A percentile compares a stretch with the other conserved stretches of the same genome.
Evolutionary conservation across 2,888 invertebrate species (phyloP).

Genomic region (Lasioglossum oenotherae): DNA sequence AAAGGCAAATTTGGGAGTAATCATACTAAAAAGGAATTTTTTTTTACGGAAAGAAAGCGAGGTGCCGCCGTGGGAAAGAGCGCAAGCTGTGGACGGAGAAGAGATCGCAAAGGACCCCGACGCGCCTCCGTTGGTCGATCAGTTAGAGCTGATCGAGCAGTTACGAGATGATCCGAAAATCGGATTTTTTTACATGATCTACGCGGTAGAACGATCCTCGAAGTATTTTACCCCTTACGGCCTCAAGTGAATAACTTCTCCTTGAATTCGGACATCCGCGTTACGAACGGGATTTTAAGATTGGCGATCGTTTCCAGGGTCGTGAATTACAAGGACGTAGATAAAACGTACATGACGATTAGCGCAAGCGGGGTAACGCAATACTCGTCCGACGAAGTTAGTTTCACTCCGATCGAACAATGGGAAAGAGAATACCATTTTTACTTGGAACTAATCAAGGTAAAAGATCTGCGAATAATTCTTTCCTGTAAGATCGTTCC

Average conservation of each 20-base stretch:
- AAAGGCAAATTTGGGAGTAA: neutral
- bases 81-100: neutral
- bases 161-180: conserved; percentile 86
- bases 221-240: conserved; percentile 91
- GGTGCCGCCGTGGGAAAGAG: neutral
- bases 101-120: conserved; percentile 15
- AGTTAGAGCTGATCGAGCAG: conserved; percentile 84
- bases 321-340: conserved; percentile 89
- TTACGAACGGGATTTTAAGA: neutral
- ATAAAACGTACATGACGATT: conserved; percentile 91
- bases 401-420: conserved; percentile 90
- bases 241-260: conserved; percentile 86
- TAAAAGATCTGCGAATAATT: conserved; percentile 77
- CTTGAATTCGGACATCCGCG: neutral
- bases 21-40: neutral
- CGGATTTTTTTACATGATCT: conserved; percentile 91
- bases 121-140: conserved; percentile 82
- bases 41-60: neutral
- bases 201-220: conserved; percentile 90
- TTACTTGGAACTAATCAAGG: conserved; percentile 91
- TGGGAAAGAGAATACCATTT: conserved; percentile 94
- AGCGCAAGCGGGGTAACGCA: conserved; percentile 93
- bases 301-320: conserved; percentile 85
- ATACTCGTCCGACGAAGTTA: conserved; percentile 89
- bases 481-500: neutral